Evolutionary conservation across 1,140 invertebrate species (phyloP), one percentile per base, ranked within the genome.

Genomic region (Drosophila rufa): DNA sequence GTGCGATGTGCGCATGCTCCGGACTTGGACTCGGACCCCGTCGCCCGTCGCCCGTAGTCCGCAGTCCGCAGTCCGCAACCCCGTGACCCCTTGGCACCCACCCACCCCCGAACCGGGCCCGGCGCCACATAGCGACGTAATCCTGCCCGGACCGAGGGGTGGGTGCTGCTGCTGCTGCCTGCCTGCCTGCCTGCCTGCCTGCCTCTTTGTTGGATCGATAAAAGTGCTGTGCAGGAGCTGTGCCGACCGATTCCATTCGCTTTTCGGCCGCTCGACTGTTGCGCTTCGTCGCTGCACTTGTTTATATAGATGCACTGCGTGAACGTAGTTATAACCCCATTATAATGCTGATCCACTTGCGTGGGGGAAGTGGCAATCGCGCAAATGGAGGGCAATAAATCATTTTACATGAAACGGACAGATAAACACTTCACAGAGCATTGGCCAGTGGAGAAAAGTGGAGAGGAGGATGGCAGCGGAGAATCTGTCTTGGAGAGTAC

Each of bases 61-160:
- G n/a, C n/a, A n/a, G n/a, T n/a, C n/a, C n/a, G n/a, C n/a, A n/a
- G n/a, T n/a, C n/a, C n/a, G n/a, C n/a, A n/a, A 55, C 51, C 60
- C 17, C 45, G 19, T 64, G 27, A 61, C n/a, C 33, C 65, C 56
- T 25, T 22, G 45, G 38, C 47, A 12, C 19, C 17, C 36, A 42
- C 53, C 57, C 40, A 43, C 7, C 60, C 17, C 45, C 50, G 30
- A 33, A 27, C 43, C 70, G 57, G 57, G 68, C 77, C 73, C 82
- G 81, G 70, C 86, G 82, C 75, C 85, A 85, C 77, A 71, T 64
- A 82, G 69, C 81, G 70, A 90, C 85, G 82, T 90, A 90, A 90
- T 90, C 85, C 85, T 90, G 75, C 27, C 27, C 27, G 27, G 62
- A 40, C 19, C 14, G 33, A 27, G 19, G 12, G 62, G 42, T 67